Evolutionary conservation across 2,797 vertebrate genomes (phyloP).

Genomic region (Paedocypris micromegethes): DNA sequence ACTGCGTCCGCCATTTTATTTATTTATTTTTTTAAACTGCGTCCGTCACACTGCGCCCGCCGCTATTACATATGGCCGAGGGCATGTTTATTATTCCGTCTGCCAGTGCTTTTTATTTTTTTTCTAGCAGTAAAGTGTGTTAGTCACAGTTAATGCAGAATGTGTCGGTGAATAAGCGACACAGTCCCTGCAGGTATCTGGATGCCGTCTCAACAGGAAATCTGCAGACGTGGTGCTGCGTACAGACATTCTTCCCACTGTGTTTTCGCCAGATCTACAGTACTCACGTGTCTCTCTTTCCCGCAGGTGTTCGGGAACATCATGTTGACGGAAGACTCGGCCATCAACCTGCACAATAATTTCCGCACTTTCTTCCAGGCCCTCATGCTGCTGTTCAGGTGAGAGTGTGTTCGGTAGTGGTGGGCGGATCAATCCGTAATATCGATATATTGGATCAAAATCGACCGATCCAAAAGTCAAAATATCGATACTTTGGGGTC

Average conservation of each 20-base stretch:
- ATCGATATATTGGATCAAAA: no score
- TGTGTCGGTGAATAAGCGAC: constrained; percentile 50
- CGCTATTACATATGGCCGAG: background rate
- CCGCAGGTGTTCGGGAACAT: constrained; percentile 96
- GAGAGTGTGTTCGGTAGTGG: background rate
- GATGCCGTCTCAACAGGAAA: constrained; percentile 15
- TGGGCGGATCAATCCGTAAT: no score
- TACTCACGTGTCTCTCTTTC: constrained; percentile 21
- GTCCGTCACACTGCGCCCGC: no score
- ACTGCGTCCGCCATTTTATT: no score
- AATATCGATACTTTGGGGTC: no score
- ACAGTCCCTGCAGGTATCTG: constrained; percentile 36
- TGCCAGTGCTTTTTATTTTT: constrained; percentile 4
- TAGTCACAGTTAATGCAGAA: constrained; percentile 13
- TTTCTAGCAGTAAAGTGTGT: background rate
- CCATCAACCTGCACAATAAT: constrained; percentile 92
- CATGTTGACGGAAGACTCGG: constrained; percentile 75
- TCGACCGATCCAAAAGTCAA: no score
- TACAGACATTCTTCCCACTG: background rate
- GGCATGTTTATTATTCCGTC: constrained; percentile 7
- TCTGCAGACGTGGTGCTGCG: background rate
- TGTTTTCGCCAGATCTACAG: constrained; percentile 5
- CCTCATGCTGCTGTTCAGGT: constrained; percentile 94
- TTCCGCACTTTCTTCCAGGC: constrained; percentile 94
- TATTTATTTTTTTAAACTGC: no score